Percentiles rank a stretch among this genome's conserved stretches.
phyloP scores from a whole-genome alignment of 2,113 vertebrate genomes.

The Agapornis roseicollis region DNA sequence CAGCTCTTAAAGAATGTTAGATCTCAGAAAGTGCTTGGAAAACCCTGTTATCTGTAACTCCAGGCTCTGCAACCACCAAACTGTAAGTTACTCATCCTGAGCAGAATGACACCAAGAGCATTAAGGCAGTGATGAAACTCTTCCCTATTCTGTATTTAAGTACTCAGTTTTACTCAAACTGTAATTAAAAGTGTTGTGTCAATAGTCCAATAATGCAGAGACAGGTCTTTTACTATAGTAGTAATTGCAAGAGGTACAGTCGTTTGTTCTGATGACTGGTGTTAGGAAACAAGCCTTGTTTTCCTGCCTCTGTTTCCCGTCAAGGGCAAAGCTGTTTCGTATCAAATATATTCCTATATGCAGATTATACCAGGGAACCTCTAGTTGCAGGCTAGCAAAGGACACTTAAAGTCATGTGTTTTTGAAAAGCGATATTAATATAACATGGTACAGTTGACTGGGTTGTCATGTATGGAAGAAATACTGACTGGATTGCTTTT shows the following conservation, averaged over 20 bases:
- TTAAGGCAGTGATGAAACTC: neutral
- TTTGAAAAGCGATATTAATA: slow-evolving; percentile 13
- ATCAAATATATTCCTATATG: neutral
- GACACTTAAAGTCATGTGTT: neutral
- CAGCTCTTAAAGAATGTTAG: neutral
- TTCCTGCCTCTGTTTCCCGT: neutral
- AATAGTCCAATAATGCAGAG: neutral
- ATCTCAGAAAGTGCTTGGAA: neutral
- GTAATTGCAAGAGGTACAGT: neutral
- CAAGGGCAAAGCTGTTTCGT: neutral
- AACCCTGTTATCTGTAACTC: neutral
- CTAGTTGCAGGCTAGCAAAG: neutral
- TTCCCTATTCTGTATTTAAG: neutral
- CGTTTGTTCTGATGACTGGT: fast-evolving
- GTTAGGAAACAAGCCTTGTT: neutral
- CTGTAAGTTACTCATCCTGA: neutral
- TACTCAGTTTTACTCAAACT: neutral
- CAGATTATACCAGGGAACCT: neutral
- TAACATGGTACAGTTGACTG: neutral
- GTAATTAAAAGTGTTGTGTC: neutral
- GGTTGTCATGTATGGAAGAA: neutral
- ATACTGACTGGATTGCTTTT: slow-evolving; percentile 12
- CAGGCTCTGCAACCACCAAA: neutral
- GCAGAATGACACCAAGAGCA: neutral
- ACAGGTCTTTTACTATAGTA: neutral